Evolutionary conservation across 2,888 invertebrate species (phyloP).

Genomic region (Pterostichus niger): DNA sequence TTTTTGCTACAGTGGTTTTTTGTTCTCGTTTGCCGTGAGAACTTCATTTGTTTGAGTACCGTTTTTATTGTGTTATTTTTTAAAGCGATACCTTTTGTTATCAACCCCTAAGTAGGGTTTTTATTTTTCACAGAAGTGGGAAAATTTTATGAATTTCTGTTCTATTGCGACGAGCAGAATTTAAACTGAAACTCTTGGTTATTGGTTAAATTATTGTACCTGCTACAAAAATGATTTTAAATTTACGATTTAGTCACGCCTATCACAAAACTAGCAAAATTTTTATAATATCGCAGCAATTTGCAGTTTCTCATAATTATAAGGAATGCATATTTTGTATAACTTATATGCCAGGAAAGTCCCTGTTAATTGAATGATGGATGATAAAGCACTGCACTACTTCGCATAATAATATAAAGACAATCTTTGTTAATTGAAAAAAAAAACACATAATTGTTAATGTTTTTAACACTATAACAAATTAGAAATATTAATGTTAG

Average conservation of each 20-base stretch:
- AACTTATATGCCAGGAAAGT: too few relatives aligned
- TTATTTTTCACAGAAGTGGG: conserved; percentile 18
- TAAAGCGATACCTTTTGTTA: conserved; percentile 52
- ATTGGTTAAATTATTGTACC: conserved; percentile 50
- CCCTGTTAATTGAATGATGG: too few relatives aligned
- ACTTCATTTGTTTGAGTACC: conserved; percentile 53
- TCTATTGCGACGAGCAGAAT: conserved; percentile 15
- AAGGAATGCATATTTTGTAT: background rate
- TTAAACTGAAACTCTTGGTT: conserved; percentile 5
- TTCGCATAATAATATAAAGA: too few relatives aligned
- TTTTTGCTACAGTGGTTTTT: conserved; percentile 30
- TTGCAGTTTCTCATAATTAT: conserved; percentile 7
- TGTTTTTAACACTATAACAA: too few relatives aligned
- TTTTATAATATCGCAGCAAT: conserved; percentile 22
- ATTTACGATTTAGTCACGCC: conserved; percentile 25
- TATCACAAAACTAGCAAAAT: conserved; percentile 8
- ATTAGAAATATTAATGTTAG: too few relatives aligned
- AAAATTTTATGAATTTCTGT: conserved; percentile 24
- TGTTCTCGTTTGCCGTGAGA: conserved; percentile 36
- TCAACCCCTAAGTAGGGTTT: conserved; percentile 25
- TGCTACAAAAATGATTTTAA: conserved; percentile 20
- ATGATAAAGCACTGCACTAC: too few relatives aligned
- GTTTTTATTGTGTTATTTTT: conserved; percentile 49
- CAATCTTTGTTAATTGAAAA: too few relatives aligned
- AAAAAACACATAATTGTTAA: too few relatives aligned